phyloP scores from a whole-genome alignment of 2,797 vertebrate genomes.

The Poeciliopsis gracilis region DNA sequence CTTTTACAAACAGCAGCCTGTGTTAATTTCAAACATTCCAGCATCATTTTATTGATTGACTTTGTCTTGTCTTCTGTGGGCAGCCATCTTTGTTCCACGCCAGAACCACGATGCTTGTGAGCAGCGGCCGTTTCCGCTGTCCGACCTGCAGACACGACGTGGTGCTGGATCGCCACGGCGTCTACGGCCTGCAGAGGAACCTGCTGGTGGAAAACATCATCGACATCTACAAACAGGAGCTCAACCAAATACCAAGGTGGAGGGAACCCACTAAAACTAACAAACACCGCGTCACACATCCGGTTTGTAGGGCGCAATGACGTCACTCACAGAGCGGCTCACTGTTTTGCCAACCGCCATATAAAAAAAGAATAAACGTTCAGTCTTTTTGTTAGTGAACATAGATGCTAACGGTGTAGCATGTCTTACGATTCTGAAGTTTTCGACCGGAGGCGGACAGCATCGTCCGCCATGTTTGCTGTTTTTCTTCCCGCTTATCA shows the following conservation, averaged over 20 bases:
- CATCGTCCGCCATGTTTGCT: no score
- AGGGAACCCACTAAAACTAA: not conserved
- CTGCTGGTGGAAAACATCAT: constrained; percentile 87
- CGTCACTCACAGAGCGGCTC: no score
- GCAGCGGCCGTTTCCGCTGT: constrained; percentile 83
- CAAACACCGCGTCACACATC: no score
- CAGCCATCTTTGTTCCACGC: constrained; percentile 82
- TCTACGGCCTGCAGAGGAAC: constrained; percentile 84
- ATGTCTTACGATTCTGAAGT: no score
- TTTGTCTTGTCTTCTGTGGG: not conserved
- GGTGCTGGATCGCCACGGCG: constrained; percentile 84
- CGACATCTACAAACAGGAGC: constrained; percentile 84
- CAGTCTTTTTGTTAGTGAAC: no score
- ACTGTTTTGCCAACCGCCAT: no score
- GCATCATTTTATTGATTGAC: not conserved
- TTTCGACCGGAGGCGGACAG: no score
- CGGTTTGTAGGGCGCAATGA: no score
- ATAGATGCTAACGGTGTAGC: no score
- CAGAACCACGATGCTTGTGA: constrained; percentile 77
- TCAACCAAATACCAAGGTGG: constrained; percentile 62
- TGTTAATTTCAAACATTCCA: not conserved
- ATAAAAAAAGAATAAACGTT: no score
- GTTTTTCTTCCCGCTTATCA: no score
- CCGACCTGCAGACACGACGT: constrained; percentile 84
- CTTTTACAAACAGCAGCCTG: no score